Evolutionary conservation across 2,888 invertebrate species (phyloP), one percentile per base, ranked within the genome.

Genomic region (Ectemnius continuus): DNA sequence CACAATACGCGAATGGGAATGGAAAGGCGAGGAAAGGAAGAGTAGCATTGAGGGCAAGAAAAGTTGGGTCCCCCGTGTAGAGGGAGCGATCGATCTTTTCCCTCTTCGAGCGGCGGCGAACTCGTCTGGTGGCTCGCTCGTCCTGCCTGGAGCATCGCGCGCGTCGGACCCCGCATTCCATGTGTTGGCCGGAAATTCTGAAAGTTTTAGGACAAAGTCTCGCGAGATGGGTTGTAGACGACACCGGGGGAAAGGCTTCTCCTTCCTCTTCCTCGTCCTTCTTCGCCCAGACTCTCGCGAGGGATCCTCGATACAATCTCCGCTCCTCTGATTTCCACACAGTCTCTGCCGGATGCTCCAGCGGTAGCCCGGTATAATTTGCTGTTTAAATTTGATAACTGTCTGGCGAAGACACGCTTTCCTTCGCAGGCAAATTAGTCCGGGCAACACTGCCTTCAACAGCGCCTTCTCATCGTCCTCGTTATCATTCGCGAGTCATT

Each of bases 181-280:
- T 36, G 36, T 36, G 36, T 36, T 36, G 36, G 16, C 52, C 63
- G 68, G 60, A 66, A 66, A 71, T 68, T 62, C 65, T 28, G 14
- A 58, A 71, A 75, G 59, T 75, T 75, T 74, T 13, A 16, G 59
- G 52, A 47, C 67, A 60, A 63, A 63, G 23, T 59, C 71, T 47
- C 45, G 14, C 46, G 45, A 20, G 18, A 61, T 16, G 36, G 36
- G 36, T 36, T 16, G 52, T 13, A 52, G 52, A 52, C 14, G 52
- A 52, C 52, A 16, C 52, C 16, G 14, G 16, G 16, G 16, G 16
- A 1, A 52, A 52, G 52, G 16, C 1, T 16, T 52, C 14, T 5
- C 52, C 36, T 36, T 36, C 36, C 36, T 36, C 36, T 36, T 36
- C 36, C 36, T 36, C 8, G 5, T 1, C 6, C 36, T 36, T 36